phyloP scores from a whole-genome alignment of 2,797 vertebrate genomes.

The Coilia nasus region DNA sequence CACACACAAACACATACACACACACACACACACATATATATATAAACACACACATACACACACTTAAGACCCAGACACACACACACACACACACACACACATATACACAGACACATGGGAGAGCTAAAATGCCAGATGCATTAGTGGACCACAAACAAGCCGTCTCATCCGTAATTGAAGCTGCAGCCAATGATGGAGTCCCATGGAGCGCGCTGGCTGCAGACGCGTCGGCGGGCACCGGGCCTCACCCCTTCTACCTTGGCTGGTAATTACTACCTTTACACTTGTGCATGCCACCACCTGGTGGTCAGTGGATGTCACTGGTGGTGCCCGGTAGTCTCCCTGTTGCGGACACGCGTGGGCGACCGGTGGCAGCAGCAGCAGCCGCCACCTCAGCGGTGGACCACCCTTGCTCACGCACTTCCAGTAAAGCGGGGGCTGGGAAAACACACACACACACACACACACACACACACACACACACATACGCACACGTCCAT shows the following conservation, averaged over 20 bases:
- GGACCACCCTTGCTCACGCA: constrained; percentile 40
- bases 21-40: background rate
- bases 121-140: constrained; percentile 31
- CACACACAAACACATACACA: constrained; percentile 19
- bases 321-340: constrained; percentile 53
- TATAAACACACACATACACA: background rate
- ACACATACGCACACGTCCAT: background rate
- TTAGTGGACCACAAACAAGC: constrained; percentile 31
- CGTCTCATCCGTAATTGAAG: constrained; percentile 28
- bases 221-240: constrained; percentile 30
- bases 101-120: constrained; percentile 22
- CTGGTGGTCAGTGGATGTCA: constrained; percentile 74
- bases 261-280: constrained; percentile 70
- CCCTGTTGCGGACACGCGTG: constrained; percentile 42
- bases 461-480: background rate
- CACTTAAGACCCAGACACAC: background rate
- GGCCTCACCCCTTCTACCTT: constrained; percentile 55
- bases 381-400: constrained; percentile 8
- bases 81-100: constrained; percentile 22
- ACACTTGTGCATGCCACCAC: constrained; percentile 78
- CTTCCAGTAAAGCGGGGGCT: constrained; percentile 44
- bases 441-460: constrained; percentile 13
- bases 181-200: constrained; percentile 32
- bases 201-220: background rate
- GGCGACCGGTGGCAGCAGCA: constrained; percentile 33